These are phyloP conservation scores for Barbus barbus DNA, from an alignment of 2,113 vertebrate genomes.

Conservation along the genomic window DNA sequence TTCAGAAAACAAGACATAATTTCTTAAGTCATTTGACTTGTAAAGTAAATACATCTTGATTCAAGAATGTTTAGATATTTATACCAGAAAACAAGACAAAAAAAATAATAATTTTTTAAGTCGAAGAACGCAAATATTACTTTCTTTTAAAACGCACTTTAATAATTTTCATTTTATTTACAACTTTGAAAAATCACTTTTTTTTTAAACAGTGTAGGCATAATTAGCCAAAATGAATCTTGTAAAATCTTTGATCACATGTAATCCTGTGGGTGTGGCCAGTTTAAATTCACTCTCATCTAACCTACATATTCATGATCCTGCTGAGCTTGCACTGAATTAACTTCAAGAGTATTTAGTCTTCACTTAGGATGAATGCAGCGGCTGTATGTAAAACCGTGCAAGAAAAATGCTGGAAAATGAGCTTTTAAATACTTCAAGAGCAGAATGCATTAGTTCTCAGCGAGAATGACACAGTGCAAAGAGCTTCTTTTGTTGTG, in stretches of 20 bases:
- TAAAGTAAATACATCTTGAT: no score
- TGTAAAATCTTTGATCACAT: background rate
- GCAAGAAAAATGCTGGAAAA: background rate
- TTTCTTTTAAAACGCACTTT: no score
- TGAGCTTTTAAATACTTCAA: background rate
- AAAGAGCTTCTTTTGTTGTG: constrained; percentile 17
- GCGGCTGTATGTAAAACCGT: background rate
- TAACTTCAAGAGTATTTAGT: background rate
- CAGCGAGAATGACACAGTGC: background rate
- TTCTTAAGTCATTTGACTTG: no score
- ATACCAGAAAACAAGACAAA: no score
- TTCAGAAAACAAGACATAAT: no score
- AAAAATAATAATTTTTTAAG: no score
- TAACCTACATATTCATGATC: background rate
- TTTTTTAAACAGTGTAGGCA: no score
- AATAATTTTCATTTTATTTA: no score
- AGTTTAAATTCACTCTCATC: background rate
- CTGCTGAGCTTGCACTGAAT: background rate
- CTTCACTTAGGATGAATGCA: background rate
- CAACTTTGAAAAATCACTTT: no score
- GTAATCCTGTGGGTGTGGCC: background rate
- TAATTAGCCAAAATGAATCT: no score
- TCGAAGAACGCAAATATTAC: no score
- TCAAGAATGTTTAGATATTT: no score
- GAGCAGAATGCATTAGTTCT: constrained; percentile 2